Evolutionary conservation across 2,797 vertebrate species (phyloP), one percentile per base, ranked within the genome.

Genomic region (Clamator glandarius): DNA sequence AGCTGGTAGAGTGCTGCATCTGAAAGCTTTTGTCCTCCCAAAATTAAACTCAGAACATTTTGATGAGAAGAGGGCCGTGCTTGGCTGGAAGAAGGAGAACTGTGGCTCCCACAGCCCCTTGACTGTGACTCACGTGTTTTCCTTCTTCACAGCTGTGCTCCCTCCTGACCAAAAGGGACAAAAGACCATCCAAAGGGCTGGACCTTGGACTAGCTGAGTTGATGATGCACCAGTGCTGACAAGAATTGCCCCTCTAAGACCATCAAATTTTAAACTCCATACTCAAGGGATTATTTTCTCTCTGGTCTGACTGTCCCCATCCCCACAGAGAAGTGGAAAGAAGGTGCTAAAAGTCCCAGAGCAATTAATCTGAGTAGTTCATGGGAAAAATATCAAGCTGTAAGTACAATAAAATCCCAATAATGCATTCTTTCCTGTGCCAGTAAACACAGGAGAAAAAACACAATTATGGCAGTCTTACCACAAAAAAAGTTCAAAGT

Each of bases 61-160:
- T 89, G 59, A 75, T 3, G 12, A 73, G 68, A 74, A 86, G 41
- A 85, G 54, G 84, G 54, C 18, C 2, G 31, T 76, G 36, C 84
- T 91, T 88, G 52, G 85, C 80, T 57, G 82, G 19, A 85, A 15
- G 46, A 81, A 91, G 64, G 88, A 94, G 92, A 95, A 93, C 51
- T 91, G 63, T 94, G 95, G 97, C 95, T 94, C 92, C 72, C 73
- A 79, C 62, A 83, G 52, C 41, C 18, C 28, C 94, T 76, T 13
- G 33, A 44, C 46, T 26, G 7, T 97, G 97, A 97, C 95, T 97
- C 97, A 97, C 67, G 82, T 72, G 81, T 94, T 97, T 97, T 97
- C 87, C 92, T 96, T 88, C 95, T 92, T 95, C 91, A 90, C 96
- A 97, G 96, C 96, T 97, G 97, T 94, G 95, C 95, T 97, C 86